Evolutionary conservation across 2,797 vertebrate species (phyloP).

Genomic region (Enteromius afrohamiltoni): DNA sequence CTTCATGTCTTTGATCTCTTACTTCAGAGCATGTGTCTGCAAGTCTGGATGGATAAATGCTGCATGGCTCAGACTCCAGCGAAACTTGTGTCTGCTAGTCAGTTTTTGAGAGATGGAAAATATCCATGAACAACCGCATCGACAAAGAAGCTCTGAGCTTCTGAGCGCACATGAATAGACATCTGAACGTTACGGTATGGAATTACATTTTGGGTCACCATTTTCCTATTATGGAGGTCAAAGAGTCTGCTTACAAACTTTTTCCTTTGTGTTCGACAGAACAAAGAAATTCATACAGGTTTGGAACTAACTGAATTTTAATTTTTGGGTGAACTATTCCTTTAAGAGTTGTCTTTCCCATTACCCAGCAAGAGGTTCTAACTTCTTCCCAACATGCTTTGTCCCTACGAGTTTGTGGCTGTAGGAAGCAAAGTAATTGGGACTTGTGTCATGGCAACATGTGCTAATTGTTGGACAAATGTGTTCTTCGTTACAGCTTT

Average conservation of each 20-base stretch:
- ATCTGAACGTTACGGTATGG: background rate
- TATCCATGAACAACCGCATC: constrained; percentile 13
- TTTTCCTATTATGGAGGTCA: too few relatives aligned
- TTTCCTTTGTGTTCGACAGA: too few relatives aligned
- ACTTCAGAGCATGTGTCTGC: constrained; percentile 5
- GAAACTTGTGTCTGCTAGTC: background rate
- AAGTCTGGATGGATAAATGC: constrained; percentile 7
- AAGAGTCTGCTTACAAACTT: too few relatives aligned
- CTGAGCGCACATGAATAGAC: background rate
- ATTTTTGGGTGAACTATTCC: too few relatives aligned
- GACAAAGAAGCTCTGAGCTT: background rate
- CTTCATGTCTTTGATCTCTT: background rate
- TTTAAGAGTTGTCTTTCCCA: background rate
- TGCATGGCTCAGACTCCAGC: background rate
- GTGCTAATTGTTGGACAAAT: constrained; percentile 35
- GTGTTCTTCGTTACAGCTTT: constrained; percentile 45
- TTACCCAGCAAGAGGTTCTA: background rate
- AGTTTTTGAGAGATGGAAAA: constrained; percentile 19
- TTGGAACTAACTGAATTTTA: too few relatives aligned
- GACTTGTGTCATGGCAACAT: constrained; percentile 12
- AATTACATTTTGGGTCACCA: background rate
- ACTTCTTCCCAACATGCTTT: background rate
- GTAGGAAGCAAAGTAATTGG: constrained; percentile 24
- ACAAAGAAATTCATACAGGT: too few relatives aligned
- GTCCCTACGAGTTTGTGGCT: background rate